Evolutionary conservation across 2,113 vertebrate species (phyloP).

Genomic region (Microtus ochrogaster): DNA sequence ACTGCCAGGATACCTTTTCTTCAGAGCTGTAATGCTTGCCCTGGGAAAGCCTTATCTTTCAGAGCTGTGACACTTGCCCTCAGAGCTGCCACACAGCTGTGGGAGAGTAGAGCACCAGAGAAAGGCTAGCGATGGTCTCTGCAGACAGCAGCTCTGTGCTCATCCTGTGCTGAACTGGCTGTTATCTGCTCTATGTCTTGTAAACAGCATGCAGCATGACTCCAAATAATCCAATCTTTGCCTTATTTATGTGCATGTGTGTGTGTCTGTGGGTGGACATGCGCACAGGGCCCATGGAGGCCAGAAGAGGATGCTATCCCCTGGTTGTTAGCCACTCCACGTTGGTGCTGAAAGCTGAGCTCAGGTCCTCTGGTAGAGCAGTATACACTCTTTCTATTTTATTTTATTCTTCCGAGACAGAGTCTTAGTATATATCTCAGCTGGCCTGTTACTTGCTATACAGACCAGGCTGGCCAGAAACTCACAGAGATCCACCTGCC

Average conservation of each 20-base stretch:
- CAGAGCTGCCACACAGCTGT: background rate
- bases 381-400: background rate
- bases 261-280: background rate
- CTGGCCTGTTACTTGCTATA: too few species aligned
- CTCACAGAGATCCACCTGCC: background rate
- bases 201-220: background rate
- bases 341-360: background rate
- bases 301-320: background rate
- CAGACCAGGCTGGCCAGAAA: background rate
- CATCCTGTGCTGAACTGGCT: background rate
- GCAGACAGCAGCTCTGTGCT: background rate
- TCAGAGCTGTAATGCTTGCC: too few species aligned
- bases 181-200: fast-evolving
- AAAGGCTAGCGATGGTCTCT: background rate
- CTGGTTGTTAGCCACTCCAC: background rate
- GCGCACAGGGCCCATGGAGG: background rate
- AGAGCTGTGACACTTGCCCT: too few species aligned
- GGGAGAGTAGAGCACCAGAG: background rate
- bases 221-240: background rate
- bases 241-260: background rate
- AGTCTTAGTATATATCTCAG: background rate
- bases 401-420: background rate
- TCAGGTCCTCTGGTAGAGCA: background rate
- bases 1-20: too few species aligned
- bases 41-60: too few species aligned